A percentile compares a stretch with the other conserved stretches of the same genome.
Evolutionary conservation across 2,888 invertebrate genomes (phyloP).

Genomic region (Abscondita cerata): DNA sequence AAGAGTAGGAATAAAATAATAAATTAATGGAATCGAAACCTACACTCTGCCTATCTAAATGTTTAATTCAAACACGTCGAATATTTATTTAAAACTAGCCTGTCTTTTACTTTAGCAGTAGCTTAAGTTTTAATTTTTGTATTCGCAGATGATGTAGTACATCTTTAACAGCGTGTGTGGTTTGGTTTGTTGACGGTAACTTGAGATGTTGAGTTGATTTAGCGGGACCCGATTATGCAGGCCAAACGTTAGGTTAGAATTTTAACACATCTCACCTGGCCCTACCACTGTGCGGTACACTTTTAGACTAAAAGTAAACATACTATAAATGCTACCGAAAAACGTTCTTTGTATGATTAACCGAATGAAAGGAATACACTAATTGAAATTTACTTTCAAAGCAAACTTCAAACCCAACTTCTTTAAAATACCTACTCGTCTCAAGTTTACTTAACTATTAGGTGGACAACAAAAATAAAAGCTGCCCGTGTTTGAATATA

Average conservation of each 20-base stretch:
- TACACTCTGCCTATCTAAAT: too few relatives aligned
- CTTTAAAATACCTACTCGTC: not conserved
- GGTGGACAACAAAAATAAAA: not conserved
- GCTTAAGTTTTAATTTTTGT: slow-evolving; percentile 5
- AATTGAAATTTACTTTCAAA: slow-evolving; percentile 12
- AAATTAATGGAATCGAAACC: too few relatives aligned
- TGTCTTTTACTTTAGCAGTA: not conserved
- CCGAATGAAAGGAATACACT: slow-evolving; percentile 13
- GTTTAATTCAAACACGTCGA: too few relatives aligned
- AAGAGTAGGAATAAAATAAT: too few relatives aligned
- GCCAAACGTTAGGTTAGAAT: slow-evolving; percentile 34
- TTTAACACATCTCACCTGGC: slow-evolving; percentile 43
- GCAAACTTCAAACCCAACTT: slow-evolving; percentile 1
- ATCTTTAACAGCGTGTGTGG: slow-evolving; percentile 40
- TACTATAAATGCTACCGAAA: slow-evolving; percentile 20
- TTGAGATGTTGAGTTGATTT: slow-evolving; percentile 38
- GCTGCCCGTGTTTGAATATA: too few relatives aligned
- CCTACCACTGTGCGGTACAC: slow-evolving; percentile 35
- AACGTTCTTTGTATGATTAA: slow-evolving; percentile 14
- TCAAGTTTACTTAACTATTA: slow-evolving; percentile 6
- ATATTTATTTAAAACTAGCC: too few relatives aligned
- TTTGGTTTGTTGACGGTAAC: slow-evolving; percentile 43
- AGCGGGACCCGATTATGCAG: slow-evolving; percentile 34
- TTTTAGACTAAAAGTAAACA: slow-evolving; percentile 32
- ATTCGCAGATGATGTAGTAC: slow-evolving; percentile 20